These are phyloP conservation scores for Cotesia chilonis DNA, from an alignment of 1,140 invertebrate genomes.

Conservation along the genomic window DNA sequence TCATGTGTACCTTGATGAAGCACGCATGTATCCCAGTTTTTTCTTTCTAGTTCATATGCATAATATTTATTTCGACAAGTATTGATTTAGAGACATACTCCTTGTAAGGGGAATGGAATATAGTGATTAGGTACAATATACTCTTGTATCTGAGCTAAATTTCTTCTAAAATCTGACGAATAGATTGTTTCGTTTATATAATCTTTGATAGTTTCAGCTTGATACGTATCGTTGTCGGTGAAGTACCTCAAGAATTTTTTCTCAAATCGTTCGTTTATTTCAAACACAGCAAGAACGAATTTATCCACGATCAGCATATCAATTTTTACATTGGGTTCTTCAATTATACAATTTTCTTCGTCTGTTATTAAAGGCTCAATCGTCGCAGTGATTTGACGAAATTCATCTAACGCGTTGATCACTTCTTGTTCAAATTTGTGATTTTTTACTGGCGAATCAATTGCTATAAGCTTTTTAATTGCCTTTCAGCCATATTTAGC, in stretches of 20 bases:
- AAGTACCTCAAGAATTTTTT: conserved; percentile 6
- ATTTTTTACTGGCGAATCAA: no score
- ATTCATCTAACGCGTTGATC: no score
- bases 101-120: no score
- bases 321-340: background rate
- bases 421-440: no score
- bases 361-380: background rate
- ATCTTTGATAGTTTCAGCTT: background rate
- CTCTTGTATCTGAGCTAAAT: background rate
- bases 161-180: background rate
- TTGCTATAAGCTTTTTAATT: no score
- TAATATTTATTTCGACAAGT: no score
- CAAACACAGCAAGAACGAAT: background rate
- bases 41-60: no score
- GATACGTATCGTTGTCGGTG: background rate
- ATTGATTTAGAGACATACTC: no score
- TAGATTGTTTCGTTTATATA: background rate
- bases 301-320: background rate
- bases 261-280: background rate
- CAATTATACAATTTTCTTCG: background rate
- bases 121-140: background rate
- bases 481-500: no score
- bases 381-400: background rate
- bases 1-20: no score
- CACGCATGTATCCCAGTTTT: no score